These are phyloP conservation scores for Gymnoscopelus microlampas DNA, from an alignment of 2,797 vertebrate genomes.

Conservation along the genomic window DNA sequence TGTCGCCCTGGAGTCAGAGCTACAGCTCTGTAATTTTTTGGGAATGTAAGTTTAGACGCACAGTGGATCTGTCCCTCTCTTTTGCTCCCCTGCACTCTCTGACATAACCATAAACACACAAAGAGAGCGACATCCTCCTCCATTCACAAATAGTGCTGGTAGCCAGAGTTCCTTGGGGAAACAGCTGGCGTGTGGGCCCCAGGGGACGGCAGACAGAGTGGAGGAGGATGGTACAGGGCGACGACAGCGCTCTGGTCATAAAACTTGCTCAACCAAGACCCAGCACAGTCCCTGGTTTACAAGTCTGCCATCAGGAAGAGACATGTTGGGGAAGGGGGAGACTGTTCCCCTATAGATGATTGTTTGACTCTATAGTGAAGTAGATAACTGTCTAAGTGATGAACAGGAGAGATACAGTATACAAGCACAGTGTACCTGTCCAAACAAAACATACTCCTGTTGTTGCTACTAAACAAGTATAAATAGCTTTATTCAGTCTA, in stretches of 20 bases:
- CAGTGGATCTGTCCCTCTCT: constrained; percentile 10
- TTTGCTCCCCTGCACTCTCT: constrained; percentile 18
- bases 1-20: constrained; percentile 53
- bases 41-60: constrained; percentile 72
- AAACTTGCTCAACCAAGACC: constrained; percentile 79
- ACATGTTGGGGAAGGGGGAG: constrained; percentile 1
- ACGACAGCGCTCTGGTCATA: constrained; percentile 72
- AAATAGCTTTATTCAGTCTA: background rate
- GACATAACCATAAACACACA: constrained; percentile 64
- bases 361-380: background rate
- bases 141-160: constrained; percentile 53
- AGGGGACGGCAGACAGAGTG: constrained; percentile 14
- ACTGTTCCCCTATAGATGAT: background rate
- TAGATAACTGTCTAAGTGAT: background rate
- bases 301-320: constrained; percentile 45
- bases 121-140: constrained; percentile 54
- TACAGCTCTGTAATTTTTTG: constrained; percentile 81
- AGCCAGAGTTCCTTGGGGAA: constrained; percentile 53
- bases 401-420: background rate
- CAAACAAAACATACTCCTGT: too few species aligned
- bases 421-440: background rate
- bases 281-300: constrained; percentile 64
- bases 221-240: constrained; percentile 47
- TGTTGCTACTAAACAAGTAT: too few species aligned
- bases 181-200: constrained; percentile 70